phyloP scores from a whole-genome alignment of 2,888 invertebrate species.

The Rhagophthalmus giganteus region DNA sequence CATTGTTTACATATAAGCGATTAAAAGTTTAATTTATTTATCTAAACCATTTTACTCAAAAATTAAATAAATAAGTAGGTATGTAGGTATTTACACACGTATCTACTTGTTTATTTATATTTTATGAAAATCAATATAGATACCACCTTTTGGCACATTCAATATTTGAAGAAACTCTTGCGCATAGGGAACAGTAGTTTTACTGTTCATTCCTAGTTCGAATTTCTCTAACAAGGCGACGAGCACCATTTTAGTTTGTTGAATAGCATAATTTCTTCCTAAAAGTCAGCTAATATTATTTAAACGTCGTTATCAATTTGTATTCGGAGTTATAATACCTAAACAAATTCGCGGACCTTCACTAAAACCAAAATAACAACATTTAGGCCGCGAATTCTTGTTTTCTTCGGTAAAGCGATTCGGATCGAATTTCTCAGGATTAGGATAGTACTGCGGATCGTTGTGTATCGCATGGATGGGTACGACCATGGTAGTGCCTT shows the following conservation, averaged over 20 bases:
- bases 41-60: too few species aligned
- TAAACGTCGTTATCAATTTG: too few species aligned
- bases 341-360: conserved; percentile 39
- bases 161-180: not conserved
- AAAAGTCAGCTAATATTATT: too few species aligned
- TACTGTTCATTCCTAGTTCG: not conserved
- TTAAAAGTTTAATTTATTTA: too few species aligned
- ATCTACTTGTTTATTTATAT: too few species aligned
- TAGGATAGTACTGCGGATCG: conserved; percentile 44
- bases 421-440: conserved; percentile 50
- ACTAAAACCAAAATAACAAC: conserved; percentile 38
- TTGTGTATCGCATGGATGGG: conserved; percentile 43
- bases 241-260: conserved; percentile 48
- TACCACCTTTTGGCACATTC: not conserved
- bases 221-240: not conserved
- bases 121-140: not conserved
- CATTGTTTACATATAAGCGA: too few species aligned
- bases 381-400: conserved; percentile 36
- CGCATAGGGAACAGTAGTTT: not conserved
- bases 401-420: conserved; percentile 43
- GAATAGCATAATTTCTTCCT: conserved; percentile 52
- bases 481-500: conserved; percentile 41
- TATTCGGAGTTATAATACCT: too few species aligned
- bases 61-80: too few species aligned
- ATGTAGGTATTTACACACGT: too few species aligned